Percentiles rank a stretch among this genome's conserved stretches.
These are phyloP conservation scores for Trematomus loennbergii DNA, from an alignment of 2,113 vertebrate species.

Conservation along the genomic window DNA sequence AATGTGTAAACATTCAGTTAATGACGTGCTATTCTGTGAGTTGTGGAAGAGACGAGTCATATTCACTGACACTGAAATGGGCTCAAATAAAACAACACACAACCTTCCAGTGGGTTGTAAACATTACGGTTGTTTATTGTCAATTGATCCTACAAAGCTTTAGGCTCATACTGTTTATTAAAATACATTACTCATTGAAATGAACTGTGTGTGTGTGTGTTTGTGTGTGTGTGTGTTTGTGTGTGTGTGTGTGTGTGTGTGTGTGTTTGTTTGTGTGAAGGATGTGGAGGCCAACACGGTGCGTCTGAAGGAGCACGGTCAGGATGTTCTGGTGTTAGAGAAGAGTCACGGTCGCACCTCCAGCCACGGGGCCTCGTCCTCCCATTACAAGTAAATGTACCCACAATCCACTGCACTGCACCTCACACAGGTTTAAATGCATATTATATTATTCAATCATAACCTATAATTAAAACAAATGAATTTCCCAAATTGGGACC, in stretches of 20 bases:
- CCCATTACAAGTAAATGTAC: slow-evolving; percentile 93
- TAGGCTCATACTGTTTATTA: background rate
- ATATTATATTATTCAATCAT: too few species aligned
- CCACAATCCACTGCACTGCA: background rate
- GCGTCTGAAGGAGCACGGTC: slow-evolving; percentile 97
- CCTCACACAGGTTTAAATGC: background rate
- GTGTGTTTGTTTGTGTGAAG: slow-evolving; percentile 82
- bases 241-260: slow-evolving; percentile 6
- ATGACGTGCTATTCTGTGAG: background rate
- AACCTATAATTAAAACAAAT: too few species aligned
- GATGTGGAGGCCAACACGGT: slow-evolving; percentile 99
- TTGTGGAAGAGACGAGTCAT: background rate
- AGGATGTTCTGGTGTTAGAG: slow-evolving; percentile 98
- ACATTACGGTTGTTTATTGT: background rate
- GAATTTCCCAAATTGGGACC: too few species aligned
- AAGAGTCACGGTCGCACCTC: slow-evolving; percentile 91
- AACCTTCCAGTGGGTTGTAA: background rate
- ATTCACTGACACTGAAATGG: background rate
- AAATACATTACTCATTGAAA: background rate
- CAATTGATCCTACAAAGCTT: background rate
- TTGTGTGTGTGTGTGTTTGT: too few species aligned
- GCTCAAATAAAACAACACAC: background rate
- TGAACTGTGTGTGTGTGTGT: background rate
- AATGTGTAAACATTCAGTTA: background rate
- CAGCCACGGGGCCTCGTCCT: slow-evolving; percentile 88